Evolutionary conservation across 2,113 vertebrate species (phyloP).

Genomic region (Ranitomeya variabilis): DNA sequence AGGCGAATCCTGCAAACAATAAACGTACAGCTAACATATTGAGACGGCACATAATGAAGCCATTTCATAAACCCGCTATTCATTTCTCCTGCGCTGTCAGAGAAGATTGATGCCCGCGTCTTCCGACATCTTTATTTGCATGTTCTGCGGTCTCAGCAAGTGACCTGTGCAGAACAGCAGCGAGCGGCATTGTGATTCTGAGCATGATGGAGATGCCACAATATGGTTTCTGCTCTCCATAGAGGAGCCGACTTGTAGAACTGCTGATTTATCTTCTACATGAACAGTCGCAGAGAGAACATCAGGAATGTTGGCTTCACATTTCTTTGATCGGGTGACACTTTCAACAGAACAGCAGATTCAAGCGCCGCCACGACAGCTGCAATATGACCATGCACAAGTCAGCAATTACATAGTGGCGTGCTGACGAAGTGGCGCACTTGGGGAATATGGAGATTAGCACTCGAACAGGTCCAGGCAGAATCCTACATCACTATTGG

Average conservation of each 20-base stretch:
- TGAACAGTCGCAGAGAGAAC: constrained; percentile 29
- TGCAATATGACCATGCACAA: constrained; percentile 13
- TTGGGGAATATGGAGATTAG: constrained; percentile 21
- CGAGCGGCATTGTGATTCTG: constrained; percentile 31
- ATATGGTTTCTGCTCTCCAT: constrained; percentile 26
- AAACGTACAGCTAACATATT: background rate
- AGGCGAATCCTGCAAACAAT: constrained; percentile 16
- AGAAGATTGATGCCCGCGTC: constrained; percentile 34
- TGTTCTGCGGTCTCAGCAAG: constrained; percentile 35
- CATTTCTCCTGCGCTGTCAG: constrained; percentile 34
- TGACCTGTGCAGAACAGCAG: constrained; percentile 47
- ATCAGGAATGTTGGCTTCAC: background rate
- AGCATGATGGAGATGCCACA: constrained; percentile 21
- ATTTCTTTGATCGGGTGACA: constrained; percentile 41
- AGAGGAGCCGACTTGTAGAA: constrained; percentile 30
- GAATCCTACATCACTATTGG: background rate
- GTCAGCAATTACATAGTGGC: constrained; percentile 30
- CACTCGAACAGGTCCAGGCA: background rate
- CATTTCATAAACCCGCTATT: constrained; percentile 37
- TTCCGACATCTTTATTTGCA: constrained; percentile 48
- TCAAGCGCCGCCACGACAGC: constrained; percentile 22
- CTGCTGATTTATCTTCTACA: constrained; percentile 48
- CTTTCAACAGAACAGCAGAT: constrained; percentile 49
- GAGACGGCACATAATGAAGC: constrained; percentile 49
- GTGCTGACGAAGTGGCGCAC: background rate